Percentiles rank a stretch among this genome's conserved stretches.
These are phyloP conservation scores for Odontothrips loti DNA, from an alignment of 2,888 invertebrate species.

Conservation along the genomic window DNA sequence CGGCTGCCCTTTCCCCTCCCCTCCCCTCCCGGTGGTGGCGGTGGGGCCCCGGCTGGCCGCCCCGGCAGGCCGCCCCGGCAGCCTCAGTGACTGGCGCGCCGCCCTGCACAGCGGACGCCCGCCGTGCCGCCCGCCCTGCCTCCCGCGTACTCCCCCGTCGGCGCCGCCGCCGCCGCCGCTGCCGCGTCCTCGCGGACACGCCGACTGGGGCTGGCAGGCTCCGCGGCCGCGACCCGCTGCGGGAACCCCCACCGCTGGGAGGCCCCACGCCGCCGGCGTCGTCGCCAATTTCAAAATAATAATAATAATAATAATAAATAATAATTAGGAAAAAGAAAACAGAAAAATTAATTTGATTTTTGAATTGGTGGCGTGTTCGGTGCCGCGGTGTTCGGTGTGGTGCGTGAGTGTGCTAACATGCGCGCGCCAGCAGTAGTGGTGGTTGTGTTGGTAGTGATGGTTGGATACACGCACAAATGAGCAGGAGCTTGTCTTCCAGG, in stretches of 20 bases:
- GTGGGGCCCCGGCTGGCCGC: not conserved
- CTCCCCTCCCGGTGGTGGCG: not conserved
- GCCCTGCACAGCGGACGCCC: not conserved
- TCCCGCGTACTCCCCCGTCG: not conserved
- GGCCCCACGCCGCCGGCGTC: not conserved
- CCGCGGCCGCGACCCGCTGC: no score
- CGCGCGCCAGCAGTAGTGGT: not conserved
- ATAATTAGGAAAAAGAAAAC: no score
- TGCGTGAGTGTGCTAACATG: not conserved
- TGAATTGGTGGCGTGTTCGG: no score
- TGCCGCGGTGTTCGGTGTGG: not conserved
- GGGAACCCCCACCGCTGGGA: no score
- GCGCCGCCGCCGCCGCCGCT: not conserved
- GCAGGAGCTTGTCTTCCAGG: not conserved
- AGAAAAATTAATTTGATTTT: no score
- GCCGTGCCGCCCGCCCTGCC: not conserved
- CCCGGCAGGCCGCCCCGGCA: not conserved
- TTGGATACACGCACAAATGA: conserved; percentile 15
- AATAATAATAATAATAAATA: no score
- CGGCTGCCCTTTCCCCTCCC: not conserved
- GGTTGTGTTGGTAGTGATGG: not conserved
- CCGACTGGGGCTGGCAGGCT: no score
- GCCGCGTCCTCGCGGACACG: no score
- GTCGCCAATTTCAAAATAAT: no score
- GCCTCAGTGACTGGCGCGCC: not conserved